Evolutionary conservation across 2,113 vertebrate genomes (phyloP), one percentile per base, ranked within the genome.

Genomic region (Columba livia): DNA sequence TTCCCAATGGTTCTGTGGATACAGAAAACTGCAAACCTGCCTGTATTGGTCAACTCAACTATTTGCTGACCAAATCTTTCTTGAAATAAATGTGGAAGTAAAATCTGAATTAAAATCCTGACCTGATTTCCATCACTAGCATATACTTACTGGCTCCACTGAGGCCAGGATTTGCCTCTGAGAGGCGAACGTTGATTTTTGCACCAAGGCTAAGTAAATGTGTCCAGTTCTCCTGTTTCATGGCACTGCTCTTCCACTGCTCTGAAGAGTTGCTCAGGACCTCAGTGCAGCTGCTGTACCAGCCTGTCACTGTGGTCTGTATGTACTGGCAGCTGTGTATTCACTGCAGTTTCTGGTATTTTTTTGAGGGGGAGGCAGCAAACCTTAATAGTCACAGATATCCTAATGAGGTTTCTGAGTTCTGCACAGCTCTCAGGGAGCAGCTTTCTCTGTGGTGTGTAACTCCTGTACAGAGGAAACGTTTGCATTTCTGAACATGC

Each of bases 401-500:
- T 1, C 34, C 32, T 50, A 19, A 40, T 60, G 56, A 5, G 0
- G 0, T 53, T 67, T 56, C 57, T 28, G 50, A 84, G 88, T 70
- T 67, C 34, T 85, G 69, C 57, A 15, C 57, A 89, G 85, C 77
- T 57, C 54, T 61, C 15, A 20, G 80, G 70, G 61, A 74, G 42
- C 85, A 74, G 74, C 85, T 77, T 88, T 70, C 79, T 73, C 67
- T 62, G 29, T 56, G 16, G 7, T 42, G 16, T 31, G 32, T 36
- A 61, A 38, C 67, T 93, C 48, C 75, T 42, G 57, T 48, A 29
- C 69, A 74, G 62, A 79, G 81, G 65, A 82, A 79, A n/a, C 0
- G 0, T 74, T 82, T 95, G 82, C 85, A 34, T 93, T 95, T 95
- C 88, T 88, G 62, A 86, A 87, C 77, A 61, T 80, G 69, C 60